These are phyloP conservation scores for Sciaenops ocellatus DNA, from an alignment of 2,797 vertebrate genomes.

Conservation along the genomic window DNA sequence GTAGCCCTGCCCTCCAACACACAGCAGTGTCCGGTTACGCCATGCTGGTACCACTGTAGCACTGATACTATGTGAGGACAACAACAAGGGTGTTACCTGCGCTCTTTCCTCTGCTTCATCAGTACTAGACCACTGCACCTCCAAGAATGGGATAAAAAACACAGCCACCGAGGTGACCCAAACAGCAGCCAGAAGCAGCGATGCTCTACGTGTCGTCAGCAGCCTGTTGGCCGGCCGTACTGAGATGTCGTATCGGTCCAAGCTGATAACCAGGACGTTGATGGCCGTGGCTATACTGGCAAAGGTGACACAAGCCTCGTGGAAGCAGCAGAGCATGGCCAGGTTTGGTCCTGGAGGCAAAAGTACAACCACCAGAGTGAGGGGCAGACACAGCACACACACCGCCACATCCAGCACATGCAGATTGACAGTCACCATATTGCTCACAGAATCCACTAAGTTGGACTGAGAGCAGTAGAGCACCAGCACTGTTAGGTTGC, in stretches of 20 bases:
- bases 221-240: slow-evolving; percentile 86
- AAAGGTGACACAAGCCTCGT: slow-evolving; percentile 87
- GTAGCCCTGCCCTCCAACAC: slow-evolving; percentile 80
- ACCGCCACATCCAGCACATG: slow-evolving; percentile 86
- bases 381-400: slow-evolving; percentile 84
- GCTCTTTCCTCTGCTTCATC: slow-evolving; percentile 43
- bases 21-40: slow-evolving; percentile 85
- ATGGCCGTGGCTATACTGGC: slow-evolving; percentile 87
- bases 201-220: slow-evolving; percentile 83
- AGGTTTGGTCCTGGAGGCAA: slow-evolving; percentile 81
- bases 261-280: slow-evolving; percentile 87
- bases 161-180: slow-evolving; percentile 87
- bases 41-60: slow-evolving; percentile 63
- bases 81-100: slow-evolving; percentile 35
- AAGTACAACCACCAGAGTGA: slow-evolving; percentile 85
- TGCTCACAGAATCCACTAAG: slow-evolving; percentile 90
- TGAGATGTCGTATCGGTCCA: slow-evolving; percentile 89
- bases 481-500: slow-evolving; percentile 87
- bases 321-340: slow-evolving; percentile 85
- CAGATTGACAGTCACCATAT: slow-evolving; percentile 89
- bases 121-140: slow-evolving; percentile 74
- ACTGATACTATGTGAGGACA: slow-evolving; percentile 39
- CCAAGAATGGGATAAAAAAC: slow-evolving; percentile 88
- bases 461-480: slow-evolving; percentile 88
- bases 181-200: slow-evolving; percentile 82